These are phyloP conservation scores for Falco cherrug DNA, from an alignment of 2,797 vertebrate species.

Conservation along the genomic window DNA sequence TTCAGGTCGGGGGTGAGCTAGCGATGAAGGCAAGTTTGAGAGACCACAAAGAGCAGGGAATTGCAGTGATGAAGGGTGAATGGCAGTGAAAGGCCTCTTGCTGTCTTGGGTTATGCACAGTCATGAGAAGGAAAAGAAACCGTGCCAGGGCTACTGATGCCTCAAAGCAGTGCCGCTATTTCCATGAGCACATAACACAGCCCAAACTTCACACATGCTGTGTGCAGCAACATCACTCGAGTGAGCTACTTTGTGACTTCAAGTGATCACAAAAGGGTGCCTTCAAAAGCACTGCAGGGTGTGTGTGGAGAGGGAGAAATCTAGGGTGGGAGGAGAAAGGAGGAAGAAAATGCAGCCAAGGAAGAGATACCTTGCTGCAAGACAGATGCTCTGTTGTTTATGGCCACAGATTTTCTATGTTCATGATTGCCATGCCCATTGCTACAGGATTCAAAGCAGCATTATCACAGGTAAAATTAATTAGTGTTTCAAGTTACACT, in stretches of 20 bases:
- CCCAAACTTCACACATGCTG: neutral
- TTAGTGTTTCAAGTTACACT: neutral
- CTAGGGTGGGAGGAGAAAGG: neutral
- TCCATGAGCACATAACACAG: neutral
- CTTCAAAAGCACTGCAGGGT: neutral
- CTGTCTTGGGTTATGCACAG: neutral
- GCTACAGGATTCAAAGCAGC: neutral
- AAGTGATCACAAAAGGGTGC: neutral
- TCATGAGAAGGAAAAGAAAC: neutral
- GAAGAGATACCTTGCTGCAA: neutral
- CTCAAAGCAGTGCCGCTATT: neutral
- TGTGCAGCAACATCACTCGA: neutral
- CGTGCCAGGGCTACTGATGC: rapidly evolving
- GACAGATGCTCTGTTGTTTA: neutral
- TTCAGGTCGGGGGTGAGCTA: neutral
- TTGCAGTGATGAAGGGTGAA: neutral
- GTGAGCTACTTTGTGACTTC: neutral
- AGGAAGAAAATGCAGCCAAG: neutral
- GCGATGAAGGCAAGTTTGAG: neutral
- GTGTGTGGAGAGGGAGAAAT: neutral
- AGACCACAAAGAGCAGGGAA: neutral
- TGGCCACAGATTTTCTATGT: neutral
- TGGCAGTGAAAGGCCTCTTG: rapidly evolving
- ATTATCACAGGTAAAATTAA: neutral
- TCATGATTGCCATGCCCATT: rapidly evolving